Evolutionary conservation across 1,140 invertebrate species (phyloP).

Genomic region (Drosophila azteca): DNA sequence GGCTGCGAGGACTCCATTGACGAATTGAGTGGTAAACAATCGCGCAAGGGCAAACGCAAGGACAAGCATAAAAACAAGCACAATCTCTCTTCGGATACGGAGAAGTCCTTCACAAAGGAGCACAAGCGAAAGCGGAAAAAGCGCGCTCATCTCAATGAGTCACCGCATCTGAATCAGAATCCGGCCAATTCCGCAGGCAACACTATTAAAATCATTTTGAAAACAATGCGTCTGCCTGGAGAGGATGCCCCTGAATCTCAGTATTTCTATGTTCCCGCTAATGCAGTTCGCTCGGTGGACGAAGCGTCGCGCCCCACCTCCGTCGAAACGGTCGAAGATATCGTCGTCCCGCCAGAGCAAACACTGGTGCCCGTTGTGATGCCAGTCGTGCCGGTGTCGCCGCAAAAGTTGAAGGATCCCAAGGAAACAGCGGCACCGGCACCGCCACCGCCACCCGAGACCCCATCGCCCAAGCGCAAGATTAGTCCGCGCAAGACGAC

Average conservation of each 20-base stretch:
- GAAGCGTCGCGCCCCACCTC: conserved; percentile 80
- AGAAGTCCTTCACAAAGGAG: conserved; percentile 86
- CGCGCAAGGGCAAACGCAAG: conserved; percentile 87
- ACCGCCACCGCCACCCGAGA: neutral
- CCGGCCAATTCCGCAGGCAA: conserved; percentile 79
- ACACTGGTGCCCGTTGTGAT: conserved; percentile 28
- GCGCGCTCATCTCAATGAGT: conserved; percentile 84
- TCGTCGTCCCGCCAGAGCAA: conserved; percentile 29
- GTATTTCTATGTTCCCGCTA: conserved; percentile 82
- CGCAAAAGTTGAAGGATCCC: conserved; percentile 35
- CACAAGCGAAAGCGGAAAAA: conserved; percentile 90
- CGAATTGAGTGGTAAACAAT: conserved; percentile 62
- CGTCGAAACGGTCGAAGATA: conserved; percentile 80
- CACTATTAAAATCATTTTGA: conserved; percentile 88
- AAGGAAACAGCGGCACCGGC: conserved; percentile 16
- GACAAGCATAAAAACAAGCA: conserved; percentile 89
- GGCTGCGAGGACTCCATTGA: conserved; percentile 72
- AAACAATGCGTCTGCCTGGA: conserved; percentile 91
- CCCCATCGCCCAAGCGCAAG: conserved; percentile 49
- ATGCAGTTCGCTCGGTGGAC: conserved; percentile 79
- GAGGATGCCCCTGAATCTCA: conserved; percentile 83
- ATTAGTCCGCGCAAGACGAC: conserved; percentile 67
- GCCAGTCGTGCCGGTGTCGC: neutral
- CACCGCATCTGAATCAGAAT: conserved; percentile 78
- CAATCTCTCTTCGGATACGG: conserved; percentile 86